Percentiles rank a stretch among this genome's conserved stretches.
Conservation (phyloP, 2,888 invertebrate species). For the Lomographa bimaculata region DNA sequence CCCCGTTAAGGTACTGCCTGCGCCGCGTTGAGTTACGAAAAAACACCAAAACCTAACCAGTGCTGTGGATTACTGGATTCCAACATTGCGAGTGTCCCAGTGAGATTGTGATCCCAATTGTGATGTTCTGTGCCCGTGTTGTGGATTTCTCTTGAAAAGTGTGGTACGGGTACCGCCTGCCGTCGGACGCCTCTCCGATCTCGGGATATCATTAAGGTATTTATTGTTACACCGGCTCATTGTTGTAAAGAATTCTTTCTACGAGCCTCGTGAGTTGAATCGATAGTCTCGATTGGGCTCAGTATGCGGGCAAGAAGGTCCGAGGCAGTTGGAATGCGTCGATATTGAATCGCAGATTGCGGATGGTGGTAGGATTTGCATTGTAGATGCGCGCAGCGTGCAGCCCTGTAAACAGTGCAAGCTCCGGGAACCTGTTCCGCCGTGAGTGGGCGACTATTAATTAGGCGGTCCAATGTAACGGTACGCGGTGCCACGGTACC, state of each 20-base stretch:
- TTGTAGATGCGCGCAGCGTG: slow-evolving; percentile 71
- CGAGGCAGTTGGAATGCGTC: slow-evolving; percentile 54
- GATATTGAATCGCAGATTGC: slow-evolving; percentile 64
- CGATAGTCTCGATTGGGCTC: slow-evolving; percentile 68
- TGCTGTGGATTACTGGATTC: slow-evolving; percentile 80
- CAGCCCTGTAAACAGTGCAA: slow-evolving; percentile 56
- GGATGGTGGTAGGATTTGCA: slow-evolving; percentile 70
- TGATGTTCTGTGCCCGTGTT: slow-evolving; percentile 72
- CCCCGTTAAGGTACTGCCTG: slow-evolving; percentile 41
- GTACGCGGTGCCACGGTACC: slow-evolving; percentile 49
- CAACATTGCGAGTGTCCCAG: slow-evolving; percentile 64
- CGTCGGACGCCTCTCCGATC: slow-evolving; percentile 78
- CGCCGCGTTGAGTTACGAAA: slow-evolving; percentile 75
- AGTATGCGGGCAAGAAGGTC: slow-evolving; percentile 48
- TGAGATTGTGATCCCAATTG: slow-evolving; percentile 76
- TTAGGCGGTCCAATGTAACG: slow-evolving; percentile 65
- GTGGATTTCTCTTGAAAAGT: slow-evolving; percentile 75
- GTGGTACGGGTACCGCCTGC: slow-evolving; percentile 72
- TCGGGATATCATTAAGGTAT: slow-evolving; percentile 84
- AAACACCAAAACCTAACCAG: slow-evolving; percentile 73
- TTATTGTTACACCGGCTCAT: slow-evolving; percentile 82
- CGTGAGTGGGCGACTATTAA: slow-evolving; percentile 74
- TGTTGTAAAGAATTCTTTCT: slow-evolving; percentile 81
- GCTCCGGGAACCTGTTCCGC: slow-evolving; percentile 59
- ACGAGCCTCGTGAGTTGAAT: slow-evolving; percentile 74